Base-by-base conservation (phyloP, 2,113 vertebrate genomes). In the Mus spicilegus region DNA sequence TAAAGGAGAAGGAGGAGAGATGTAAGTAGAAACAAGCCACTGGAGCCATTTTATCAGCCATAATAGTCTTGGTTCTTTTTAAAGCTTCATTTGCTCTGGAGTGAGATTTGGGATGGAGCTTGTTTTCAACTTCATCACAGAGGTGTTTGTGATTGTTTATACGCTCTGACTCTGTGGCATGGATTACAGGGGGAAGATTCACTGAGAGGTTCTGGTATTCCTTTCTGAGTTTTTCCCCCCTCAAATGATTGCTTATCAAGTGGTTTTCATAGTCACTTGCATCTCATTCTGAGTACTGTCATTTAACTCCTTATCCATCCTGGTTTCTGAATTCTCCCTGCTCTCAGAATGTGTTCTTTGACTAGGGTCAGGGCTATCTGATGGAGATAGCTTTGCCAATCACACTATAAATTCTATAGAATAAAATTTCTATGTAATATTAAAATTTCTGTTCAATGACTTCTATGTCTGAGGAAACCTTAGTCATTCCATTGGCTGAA, bases 121-220 rank as follows among this genome's bases (percentile, higher is more conserved):
- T 56, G 3, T 9, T 49, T 76, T 72, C n/a, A 58, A 78, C 6
- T n/a, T 82, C 61, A 39, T 75, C 46, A 11, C 39, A 33, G 26
- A 58, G 51, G 5, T 39, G 73, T 78, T 77, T 69, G 39, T 54
- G 11, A 6, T n/a, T 65, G 54, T 91, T 84, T 73, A 78, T 81
- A 1, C 26, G 10, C 0, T 1, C 0, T 8, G 51, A 56, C 0
- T 85, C 58, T 51, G 33, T 46, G 30, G 0, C 24, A 1, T 28
- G 42, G 14, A 30, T 70, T 33, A 14, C n/a, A 72, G 11, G 13
- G 16, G 28, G 33, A 65, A 13, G 72, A 17, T 0, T 19, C 3
- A 0, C 28, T 1, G 20, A 65, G 30, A 67, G 28, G 4, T 28
- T 30, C 20, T 11, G 0, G 5, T 28, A 0, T 36, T n/a, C 85